A percentile compares a stretch with the other conserved stretches of the same genome.
These are phyloP conservation scores for Rhinolophus ferrumequinum DNA, from an alignment of 2,113 vertebrate genomes.

Conservation along the genomic window DNA sequence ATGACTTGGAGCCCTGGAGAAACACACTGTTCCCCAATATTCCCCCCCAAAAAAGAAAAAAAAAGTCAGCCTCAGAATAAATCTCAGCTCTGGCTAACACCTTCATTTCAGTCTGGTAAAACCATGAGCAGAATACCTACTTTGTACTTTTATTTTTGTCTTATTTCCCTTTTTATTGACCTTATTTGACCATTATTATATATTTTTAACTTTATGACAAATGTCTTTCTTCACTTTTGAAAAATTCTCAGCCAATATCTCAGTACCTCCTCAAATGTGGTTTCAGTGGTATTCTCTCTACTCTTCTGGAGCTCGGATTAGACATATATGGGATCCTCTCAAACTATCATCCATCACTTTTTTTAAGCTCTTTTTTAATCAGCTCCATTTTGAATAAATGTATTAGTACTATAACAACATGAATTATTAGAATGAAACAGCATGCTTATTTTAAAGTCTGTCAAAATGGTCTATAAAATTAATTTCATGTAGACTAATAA, in stretches of 20 bases:
- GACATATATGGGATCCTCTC: not conserved
- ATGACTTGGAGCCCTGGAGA: too few species aligned
- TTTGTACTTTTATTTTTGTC: not conserved
- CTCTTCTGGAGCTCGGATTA: not conserved
- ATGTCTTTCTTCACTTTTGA: not conserved
- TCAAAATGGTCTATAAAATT: not conserved
- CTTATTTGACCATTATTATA: not conserved
- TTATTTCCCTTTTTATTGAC: not conserved
- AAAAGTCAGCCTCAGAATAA: not conserved
- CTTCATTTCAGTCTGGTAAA: not conserved
- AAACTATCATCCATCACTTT: not conserved
- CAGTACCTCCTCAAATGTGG: not conserved
- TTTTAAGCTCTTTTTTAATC: not conserved
- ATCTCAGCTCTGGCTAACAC: not conserved
- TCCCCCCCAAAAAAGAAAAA: too few species aligned
- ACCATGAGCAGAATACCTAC: not conserved
- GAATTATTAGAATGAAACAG: not conserved
- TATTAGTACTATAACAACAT: not conserved
- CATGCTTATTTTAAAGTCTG: not conserved
- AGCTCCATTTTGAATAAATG: not conserved
- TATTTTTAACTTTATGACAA: not conserved
- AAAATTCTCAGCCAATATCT: not conserved
- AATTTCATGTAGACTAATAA: not conserved
- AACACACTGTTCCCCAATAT: too few species aligned
- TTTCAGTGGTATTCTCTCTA: not conserved